Evolutionary conservation across 1,140 invertebrate species (phyloP), one percentile per base, ranked within the genome.

Genomic region (Drosophila virilis): DNA sequence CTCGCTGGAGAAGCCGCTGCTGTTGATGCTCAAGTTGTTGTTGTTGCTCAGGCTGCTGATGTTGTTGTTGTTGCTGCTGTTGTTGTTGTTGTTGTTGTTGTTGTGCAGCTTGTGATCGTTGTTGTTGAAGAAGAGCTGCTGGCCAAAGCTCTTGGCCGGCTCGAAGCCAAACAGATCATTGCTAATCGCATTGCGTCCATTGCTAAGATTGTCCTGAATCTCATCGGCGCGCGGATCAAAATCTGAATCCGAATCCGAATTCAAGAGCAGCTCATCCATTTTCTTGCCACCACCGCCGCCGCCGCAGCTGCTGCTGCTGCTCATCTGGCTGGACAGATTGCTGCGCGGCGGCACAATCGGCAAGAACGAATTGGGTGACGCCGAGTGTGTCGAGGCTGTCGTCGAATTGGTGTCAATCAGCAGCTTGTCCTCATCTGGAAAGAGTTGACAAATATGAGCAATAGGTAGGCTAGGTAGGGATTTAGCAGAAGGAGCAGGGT

Each of bases 191-290:
- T 82, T 79, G 57, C 89, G 77, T 52, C 85, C 91, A 43, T 82
- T 91, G 80, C 85, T 79, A 42, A 86, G 89, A 65, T 79, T 90
- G 10, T 93, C 92, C 67, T 94, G 93, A 46, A 93, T 94, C 84
- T 96, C 96, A 77, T 94, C 95, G 46, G 96, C 96, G 45, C 96
- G 93, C 6, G 96, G 96, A 93, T 97, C 96, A 80, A 97, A 97
- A 91, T 95, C 95, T 60, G 94, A 95, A 78, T 97, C 96, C 45
- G 97, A 95, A 90, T 97, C 96, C 9, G 94, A 94, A 88, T 97
- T 96, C 74, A 98, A 93, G 1, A 97, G 89, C 32, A 98, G 92
- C 71, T 96, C 97, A 92, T 98, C 97, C 61, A 97, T 93, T 93
- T 96, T 96, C 6, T 96, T 96, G 52, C 96, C 96, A 28, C 94